Percentiles rank a stretch among this genome's conserved stretches.
These are phyloP conservation scores for Timema cristinae DNA, from an alignment of 2,888 invertebrate species.

Conservation along the genomic window DNA sequence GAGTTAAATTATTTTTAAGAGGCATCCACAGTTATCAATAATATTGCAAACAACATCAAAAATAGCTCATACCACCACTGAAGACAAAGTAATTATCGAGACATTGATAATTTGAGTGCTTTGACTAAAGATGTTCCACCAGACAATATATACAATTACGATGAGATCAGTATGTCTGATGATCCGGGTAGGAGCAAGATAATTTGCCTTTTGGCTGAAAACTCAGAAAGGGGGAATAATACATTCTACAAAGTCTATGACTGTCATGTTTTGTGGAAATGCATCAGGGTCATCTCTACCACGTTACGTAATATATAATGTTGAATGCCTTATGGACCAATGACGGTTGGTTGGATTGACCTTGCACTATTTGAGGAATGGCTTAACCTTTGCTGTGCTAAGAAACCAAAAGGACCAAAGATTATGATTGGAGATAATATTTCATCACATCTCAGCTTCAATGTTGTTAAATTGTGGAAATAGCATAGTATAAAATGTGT, in stretches of 20 bases:
- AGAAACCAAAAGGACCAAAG: too few species aligned
- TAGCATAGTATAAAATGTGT: slow-evolving; percentile 15
- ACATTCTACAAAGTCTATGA: slow-evolving; percentile 40
- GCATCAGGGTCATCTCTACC: slow-evolving; percentile 42
- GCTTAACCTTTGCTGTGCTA: too few species aligned
- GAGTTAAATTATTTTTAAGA: slow-evolving; percentile 32
- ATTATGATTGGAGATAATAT: slow-evolving; percentile 33
- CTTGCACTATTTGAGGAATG: too few species aligned
- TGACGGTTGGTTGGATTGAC: too few species aligned
- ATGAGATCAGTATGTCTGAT: slow-evolving; percentile 38
- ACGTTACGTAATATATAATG: slow-evolving; percentile 45
- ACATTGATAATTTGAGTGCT: slow-evolving; percentile 31
- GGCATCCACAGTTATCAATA: slow-evolving; percentile 19
- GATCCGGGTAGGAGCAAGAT: slow-evolving; percentile 32
- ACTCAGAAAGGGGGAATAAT: slow-evolving; percentile 40
- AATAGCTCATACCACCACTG: slow-evolving; percentile 3
- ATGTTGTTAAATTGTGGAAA: slow-evolving; percentile 26
- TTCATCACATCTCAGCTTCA: slow-evolving; percentile 27
- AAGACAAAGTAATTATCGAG: slow-evolving; percentile 27
- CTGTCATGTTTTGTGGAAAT: slow-evolving; percentile 42
- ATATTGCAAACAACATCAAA: slow-evolving; percentile 24
- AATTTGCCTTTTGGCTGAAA: slow-evolving; percentile 37
- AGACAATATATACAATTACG: slow-evolving; percentile 39
- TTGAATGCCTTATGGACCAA: too few species aligned
- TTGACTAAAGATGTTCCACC: slow-evolving; percentile 30